Evolutionary conservation across 2,113 vertebrate genomes (phyloP), one percentile per base, ranked within the genome.

Genomic region (Chamaetylas fuelleborni): DNA sequence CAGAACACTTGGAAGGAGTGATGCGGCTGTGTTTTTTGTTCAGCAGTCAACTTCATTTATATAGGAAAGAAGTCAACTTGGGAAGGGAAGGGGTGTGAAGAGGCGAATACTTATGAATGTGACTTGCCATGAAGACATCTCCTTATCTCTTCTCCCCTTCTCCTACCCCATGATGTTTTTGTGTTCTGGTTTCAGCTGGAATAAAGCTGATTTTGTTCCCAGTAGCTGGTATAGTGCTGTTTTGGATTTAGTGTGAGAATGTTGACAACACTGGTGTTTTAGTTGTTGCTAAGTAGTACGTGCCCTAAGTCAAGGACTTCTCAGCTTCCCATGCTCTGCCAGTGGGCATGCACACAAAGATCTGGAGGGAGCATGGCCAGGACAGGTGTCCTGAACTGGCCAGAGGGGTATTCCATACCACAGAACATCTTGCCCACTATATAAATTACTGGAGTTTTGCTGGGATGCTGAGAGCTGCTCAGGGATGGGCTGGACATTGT

Each of bases 401-500:
- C 40, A 40, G 1, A 62, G 24, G 24, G 4, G 1, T 29, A 25
- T 62, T 70, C 40, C 29, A 20, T 47, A 29, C 6, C 47, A 11
- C 5, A n/a, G n/a, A 54, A 38, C 0, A 0, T 47, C n/a, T 19
- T 62, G 15, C 19, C 19, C 10, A 24, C 23, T 54, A 2, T 53
- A 20, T n/a, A 9, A 54, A 70, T 12, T 47, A 5, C 56, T 70
- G 56, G 56, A 19, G 23, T 62, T 70, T 11, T 28, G 12, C 19
- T 87, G 56, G 25, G 19, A 70, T 61, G n/a, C 24, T 47, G 24
- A 31, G 25, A 24, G 19, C 24, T 47, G 13, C 40, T 71, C 3
- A 5, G 56, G 24, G 8, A 6, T 70, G 47, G 23, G 13, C 19
- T n/a, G n/a, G 16, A 5, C 61, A 50, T 31, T 34, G 16, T 5